Evolutionary conservation across 1,140 invertebrate genomes (phyloP).

Genomic region (Myzus persicae): DNA sequence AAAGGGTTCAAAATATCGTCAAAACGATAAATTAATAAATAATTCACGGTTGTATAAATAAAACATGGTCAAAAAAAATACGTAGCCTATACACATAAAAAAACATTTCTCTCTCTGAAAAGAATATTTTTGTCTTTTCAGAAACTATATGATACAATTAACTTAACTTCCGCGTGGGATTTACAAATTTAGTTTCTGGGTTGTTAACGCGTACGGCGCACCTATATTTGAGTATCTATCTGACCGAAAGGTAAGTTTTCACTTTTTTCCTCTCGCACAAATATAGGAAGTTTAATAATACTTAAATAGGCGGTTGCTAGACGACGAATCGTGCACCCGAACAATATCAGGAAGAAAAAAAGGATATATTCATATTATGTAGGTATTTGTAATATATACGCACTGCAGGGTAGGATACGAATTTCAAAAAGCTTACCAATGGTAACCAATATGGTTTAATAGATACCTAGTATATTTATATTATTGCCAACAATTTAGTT

Average conservation of each 20-base stretch:
- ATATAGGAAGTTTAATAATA: not conserved
- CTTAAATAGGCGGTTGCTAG: not conserved
- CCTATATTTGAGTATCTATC: not conserved
- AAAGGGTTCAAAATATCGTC: not conserved
- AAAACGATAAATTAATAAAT: not conserved
- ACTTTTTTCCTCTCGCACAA: not conserved
- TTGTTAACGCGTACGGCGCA: not conserved
- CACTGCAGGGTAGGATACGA: not conserved
- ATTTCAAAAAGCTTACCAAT: not conserved
- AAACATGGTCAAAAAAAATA: not conserved
- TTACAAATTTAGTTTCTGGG: not conserved
- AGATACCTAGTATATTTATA: not conserved
- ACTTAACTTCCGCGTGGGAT: not conserved
- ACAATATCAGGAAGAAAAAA: not conserved
- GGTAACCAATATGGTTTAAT: not conserved
- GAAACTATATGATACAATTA: not conserved
- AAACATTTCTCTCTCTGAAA: not conserved
- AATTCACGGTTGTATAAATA: not conserved
- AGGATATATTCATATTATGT: not conserved
- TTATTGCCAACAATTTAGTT: not conserved
- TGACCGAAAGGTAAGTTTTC: not conserved
- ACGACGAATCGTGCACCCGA: not conserved
- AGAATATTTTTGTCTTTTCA: not conserved
- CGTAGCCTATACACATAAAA: not conserved
- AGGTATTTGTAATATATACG: not conserved